Evolutionary conservation across 2,888 invertebrate species (phyloP), one percentile per base, ranked within the genome.

Genomic region (Prenolepis imparis): DNA sequence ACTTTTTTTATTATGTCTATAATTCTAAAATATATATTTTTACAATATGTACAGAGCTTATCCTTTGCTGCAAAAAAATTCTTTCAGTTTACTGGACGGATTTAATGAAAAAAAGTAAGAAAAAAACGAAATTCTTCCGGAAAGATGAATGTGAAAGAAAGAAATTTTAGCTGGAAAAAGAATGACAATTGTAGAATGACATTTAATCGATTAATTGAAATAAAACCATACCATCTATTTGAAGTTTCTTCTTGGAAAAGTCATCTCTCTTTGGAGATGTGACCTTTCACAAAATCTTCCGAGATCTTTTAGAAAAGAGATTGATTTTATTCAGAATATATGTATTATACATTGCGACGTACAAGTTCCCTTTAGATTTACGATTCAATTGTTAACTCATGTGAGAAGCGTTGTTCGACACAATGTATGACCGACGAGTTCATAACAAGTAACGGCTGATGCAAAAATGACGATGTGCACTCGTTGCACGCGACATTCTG

Each of bases 401-500:
- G 77, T 39, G 52, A 77, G 66, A 67, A n/a, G 28, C 41, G n/a
- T 67, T 67, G 41, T 55, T 18, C 67, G 41, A 57, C 21, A 66
- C 55, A 28, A 78, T 78, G 70, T 44, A 39, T 36, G 36, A 32
- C 28, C 44, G 28, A 80, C 44, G 21, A 77, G 15, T 21, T n/a
- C 11, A 39, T 21, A 44, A 44, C 24, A 66, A 66, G 21, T 32
- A 24, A 52, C 72, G 72, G 21, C 44, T 64, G 81, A 81, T 81
- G 66, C 48, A 78, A 59, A 70, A 83, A 63, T 78, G 44, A 55
- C 63, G 32, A 73, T 59, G n/a, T n/a, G 21, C n/a, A 32, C 55
- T 57, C 63, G 74, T 39, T 74, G 66, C 74, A 64, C 64, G 64
- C 64, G 63, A 74, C 74, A 39, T 82, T 67, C 24, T 18, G 57